Evolutionary conservation across 2,888 invertebrate species (phyloP), one percentile per base, ranked within the genome.

Genomic region (Epistrophe eligans): DNA sequence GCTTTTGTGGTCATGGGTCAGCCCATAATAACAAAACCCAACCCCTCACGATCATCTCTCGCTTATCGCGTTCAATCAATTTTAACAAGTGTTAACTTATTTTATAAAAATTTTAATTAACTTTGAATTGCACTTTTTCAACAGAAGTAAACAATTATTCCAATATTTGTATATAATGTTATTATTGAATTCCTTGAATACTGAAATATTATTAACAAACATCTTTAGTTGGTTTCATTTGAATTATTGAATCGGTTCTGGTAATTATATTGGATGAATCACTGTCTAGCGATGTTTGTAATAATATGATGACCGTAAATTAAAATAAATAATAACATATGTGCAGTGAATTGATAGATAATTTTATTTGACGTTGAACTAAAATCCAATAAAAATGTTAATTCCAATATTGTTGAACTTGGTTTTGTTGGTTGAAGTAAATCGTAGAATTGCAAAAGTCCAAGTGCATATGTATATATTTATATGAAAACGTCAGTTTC

Each of bases 371-470:
- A 72, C 77, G n/a, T 52, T 45, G 71, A 67, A 80, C 76, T 77
- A 40, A 67, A 80, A 73, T 43, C 79, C 71, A 77, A 80, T 84
- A 72, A 84, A 80, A 77, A 80, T 80, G 84, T 60, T 76, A 84
- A 84, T 84, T 80, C 58, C 35, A n/a, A n/a, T n/a, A 19, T 40
- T 19, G 19, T 72, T 50, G 19, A 45, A 28, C 48, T 71, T 43
- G 60, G 13, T n/a, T 24, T 45, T 11, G 4, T n/a, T 11, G n/a
- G 2, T 58, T 38, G 43, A 8, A 5, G 28, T 28, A 28, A 28
- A 28, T 32, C 7, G 7, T 32, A 32, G 32, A 32, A 4, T 55
- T 70, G 70, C 83, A 83, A 70, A 50, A 52, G 67, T 28, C 35
- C 15, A 32, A 24, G 24, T 38, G 3, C 8, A 2, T 32, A 32